phyloP scores from a whole-genome alignment of 2,113 vertebrate genomes.

The Suncus etruscus region DNA sequence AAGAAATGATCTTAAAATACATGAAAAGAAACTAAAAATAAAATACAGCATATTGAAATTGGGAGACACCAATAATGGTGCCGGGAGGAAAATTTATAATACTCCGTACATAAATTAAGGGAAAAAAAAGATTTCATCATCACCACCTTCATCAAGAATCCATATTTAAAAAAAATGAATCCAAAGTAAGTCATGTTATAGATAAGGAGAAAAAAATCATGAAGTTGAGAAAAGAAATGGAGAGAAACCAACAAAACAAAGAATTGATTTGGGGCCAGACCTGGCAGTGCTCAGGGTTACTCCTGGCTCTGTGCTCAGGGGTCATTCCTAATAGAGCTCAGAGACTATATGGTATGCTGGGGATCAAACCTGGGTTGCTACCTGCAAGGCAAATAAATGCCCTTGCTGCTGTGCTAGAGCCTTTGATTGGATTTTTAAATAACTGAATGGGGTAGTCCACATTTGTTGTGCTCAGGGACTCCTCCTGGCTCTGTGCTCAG shows the following conservation, averaged over 20 bases:
- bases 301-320: too few relatives aligned
- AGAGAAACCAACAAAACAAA: background rate
- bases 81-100: background rate
- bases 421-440: too few relatives aligned
- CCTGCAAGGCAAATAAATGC: too few relatives aligned
- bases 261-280: too few relatives aligned
- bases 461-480: too few relatives aligned
- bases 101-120: background rate
- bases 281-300: too few relatives aligned
- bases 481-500: too few relatives aligned
- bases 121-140: background rate
- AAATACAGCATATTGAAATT: background rate
- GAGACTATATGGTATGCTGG: too few relatives aligned
- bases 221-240: background rate
- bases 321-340: too few relatives aligned
- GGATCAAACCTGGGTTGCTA: too few relatives aligned
- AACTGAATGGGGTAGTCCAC: too few relatives aligned
- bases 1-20: background rate
- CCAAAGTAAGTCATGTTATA: background rate
- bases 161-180: background rate
- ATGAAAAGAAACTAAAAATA: constrained; percentile 10
- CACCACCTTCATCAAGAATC: background rate
- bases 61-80: background rate
- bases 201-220: background rate
- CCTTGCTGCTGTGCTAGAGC: too few relatives aligned